phyloP scores from a whole-genome alignment of 2,888 invertebrate genomes.

The Sarcophaga variegata region DNA sequence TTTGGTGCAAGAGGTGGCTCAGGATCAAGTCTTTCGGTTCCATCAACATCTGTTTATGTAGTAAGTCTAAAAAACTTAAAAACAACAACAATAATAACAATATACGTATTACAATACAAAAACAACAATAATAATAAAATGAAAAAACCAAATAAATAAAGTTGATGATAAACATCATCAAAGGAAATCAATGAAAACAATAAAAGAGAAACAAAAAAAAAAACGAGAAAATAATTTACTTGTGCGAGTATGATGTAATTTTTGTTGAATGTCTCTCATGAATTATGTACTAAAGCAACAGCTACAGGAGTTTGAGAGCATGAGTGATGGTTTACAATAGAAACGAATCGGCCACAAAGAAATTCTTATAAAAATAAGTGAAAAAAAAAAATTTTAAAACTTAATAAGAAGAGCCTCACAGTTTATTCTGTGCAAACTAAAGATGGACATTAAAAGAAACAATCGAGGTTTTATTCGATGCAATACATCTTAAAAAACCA shows the following conservation, averaged over 20 bases:
- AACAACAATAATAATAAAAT: conserved; percentile 31
- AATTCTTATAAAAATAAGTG: too few relatives aligned
- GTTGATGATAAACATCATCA: conserved; percentile 30
- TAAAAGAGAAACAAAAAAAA: conserved; percentile 10
- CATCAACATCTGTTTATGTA: conserved; percentile 87
- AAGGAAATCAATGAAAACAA: not conserved
- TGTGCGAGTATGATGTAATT: conserved; percentile 62
- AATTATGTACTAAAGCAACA: conserved; percentile 21
- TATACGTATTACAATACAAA: conserved; percentile 16
- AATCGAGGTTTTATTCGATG: too few relatives aligned
- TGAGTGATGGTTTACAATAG: conserved; percentile 16
- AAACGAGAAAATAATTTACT: conserved; percentile 39
- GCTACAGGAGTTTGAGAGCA: not conserved
- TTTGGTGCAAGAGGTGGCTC: conserved; percentile 86
- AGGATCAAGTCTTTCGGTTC: conserved; percentile 93
- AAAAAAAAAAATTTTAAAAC: too few relatives aligned
- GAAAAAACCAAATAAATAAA: conserved; percentile 35
- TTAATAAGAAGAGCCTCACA: too few relatives aligned
- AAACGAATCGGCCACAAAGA: conserved; percentile 5
- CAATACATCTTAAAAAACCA: too few relatives aligned
- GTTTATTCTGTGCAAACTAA: too few relatives aligned
- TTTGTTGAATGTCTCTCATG: conserved; percentile 45
- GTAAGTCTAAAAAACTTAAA: conserved; percentile 84
- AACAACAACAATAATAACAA: conserved; percentile 32
- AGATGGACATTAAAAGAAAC: too few relatives aligned